Evolutionary conservation across 2,113 vertebrate genomes (phyloP), one percentile per base, ranked within the genome.

Genomic region (Pogona vitticeps): DNA sequence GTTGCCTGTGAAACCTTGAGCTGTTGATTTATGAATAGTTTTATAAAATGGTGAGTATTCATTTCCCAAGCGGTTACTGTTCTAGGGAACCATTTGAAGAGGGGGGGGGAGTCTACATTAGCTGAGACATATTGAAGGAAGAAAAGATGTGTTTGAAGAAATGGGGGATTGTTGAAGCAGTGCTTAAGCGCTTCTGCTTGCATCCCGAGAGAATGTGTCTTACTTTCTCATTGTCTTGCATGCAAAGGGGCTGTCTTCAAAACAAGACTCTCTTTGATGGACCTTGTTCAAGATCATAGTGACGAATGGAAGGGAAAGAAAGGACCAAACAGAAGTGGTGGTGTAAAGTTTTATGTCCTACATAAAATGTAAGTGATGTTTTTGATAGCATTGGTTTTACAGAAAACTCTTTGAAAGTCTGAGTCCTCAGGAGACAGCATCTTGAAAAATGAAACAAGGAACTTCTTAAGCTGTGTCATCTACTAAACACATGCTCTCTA

Each of bases 211-310:
- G 91, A 90, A 23, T 23, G 28, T 2, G 14, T 86, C 31, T 90
- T 28, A 77, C 68, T 91, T 42, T 20, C 83, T 85, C 58, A 75
- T 76, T 88, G 23, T 20, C 84, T 88, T 61, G 71, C 82, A 88
- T 91, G 90, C 87, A 88, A 87, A 87, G 86, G 76, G 84, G 75
- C 86, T 88, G 87, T 76, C 87, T 91, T 91, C 86, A 93, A 91
- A 94, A 91, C 5, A 28, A 81, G 92, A 86, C 15, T 68, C 59
- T 38, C 70, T 90, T 92, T 93, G 91, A 92, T 83, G 89, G 26
- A 83, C 20, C 68, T 91, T 89, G 77, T 94, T 94, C 58, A 36
- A 68, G 77, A 88, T 85, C 59, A 82, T 59, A 85, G 56, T 28
- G 56, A 88, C 40, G 65, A 23, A 6, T 26, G 6, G 52, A 76